phyloP scores from a whole-genome alignment of 1,140 invertebrate genomes.

The Limonius californicus region DNA sequence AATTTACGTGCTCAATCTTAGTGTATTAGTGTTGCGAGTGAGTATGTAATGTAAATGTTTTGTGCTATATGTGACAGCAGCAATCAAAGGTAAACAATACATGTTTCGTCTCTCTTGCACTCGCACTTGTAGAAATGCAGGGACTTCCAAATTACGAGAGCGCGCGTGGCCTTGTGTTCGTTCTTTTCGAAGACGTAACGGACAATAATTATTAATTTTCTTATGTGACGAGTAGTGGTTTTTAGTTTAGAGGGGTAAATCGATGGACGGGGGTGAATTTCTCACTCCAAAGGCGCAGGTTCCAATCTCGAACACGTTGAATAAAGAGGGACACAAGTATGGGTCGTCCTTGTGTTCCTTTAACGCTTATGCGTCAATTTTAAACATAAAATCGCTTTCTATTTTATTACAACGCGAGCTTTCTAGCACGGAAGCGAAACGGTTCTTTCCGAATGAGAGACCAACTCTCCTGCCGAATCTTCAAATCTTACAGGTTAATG shows the following conservation, averaged over 20 bases:
- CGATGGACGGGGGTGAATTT: slow-evolving; percentile 27
- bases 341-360: slow-evolving; percentile 8
- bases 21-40: slow-evolving; percentile 3
- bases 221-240: not conserved
- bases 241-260: slow-evolving; percentile 21
- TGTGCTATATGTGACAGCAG: slow-evolving; percentile 13
- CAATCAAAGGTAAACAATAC: slow-evolving; percentile 36
- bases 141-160: not conserved
- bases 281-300: slow-evolving; percentile 29
- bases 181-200: not conserved
- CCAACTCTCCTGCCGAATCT: too few relatives aligned
- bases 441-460: too few relatives aligned
- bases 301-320: slow-evolving; percentile 22
- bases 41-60: slow-evolving; percentile 8
- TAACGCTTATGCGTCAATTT: not conserved
- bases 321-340: slow-evolving; percentile 3
- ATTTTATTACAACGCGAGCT: not conserved
- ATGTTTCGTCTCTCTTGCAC: slow-evolving; percentile 26
- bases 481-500: not conserved
- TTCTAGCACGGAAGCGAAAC: too few relatives aligned
- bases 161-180: not conserved
- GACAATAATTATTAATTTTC: not conserved
- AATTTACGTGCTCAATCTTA: not conserved
- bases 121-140: not conserved
- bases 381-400: not conserved